phyloP scores from a whole-genome alignment of 2,113 vertebrate species.

The Catagonus wagneri region DNA sequence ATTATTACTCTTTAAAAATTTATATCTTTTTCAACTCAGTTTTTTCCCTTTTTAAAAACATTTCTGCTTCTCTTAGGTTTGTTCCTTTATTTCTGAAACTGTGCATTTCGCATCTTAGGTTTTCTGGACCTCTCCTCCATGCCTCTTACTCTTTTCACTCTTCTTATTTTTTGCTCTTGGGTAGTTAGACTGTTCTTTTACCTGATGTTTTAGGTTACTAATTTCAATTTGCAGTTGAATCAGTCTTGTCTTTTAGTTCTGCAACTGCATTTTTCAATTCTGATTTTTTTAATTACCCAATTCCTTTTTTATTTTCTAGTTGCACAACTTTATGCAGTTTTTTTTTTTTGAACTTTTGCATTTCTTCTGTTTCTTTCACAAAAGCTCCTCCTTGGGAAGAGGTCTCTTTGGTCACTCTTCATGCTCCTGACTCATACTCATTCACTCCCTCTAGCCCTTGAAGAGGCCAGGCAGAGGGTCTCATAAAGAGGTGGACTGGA shows the following conservation, averaged over 20 bases:
- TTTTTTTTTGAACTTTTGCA: background rate
- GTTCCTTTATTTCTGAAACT: background rate
- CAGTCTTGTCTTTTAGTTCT: slow-evolving; percentile 17
- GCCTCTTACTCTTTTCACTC: background rate
- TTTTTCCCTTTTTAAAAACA: background rate
- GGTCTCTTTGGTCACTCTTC: background rate
- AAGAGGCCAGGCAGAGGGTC: background rate
- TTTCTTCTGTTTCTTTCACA: background rate
- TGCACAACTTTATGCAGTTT: background rate
- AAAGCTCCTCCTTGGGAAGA: background rate
- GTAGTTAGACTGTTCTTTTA: background rate
- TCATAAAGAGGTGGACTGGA: background rate
- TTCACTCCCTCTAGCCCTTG: background rate
- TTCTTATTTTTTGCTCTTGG: background rate
- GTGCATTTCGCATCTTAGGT: background rate
- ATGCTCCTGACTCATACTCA: background rate
- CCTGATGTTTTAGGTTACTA: background rate
- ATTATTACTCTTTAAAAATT: background rate
- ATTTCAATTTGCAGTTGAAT: background rate
- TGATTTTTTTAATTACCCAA: background rate
- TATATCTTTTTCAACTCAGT: background rate
- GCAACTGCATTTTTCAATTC: background rate
- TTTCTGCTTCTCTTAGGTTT: background rate
- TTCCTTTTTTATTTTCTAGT: background rate
- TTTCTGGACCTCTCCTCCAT: background rate